A percentile compares a stretch with the other conserved stretches of the same genome.
Evolutionary conservation across 2,113 vertebrate genomes (phyloP).

Genomic region (Percopsis transmontana): DNA sequence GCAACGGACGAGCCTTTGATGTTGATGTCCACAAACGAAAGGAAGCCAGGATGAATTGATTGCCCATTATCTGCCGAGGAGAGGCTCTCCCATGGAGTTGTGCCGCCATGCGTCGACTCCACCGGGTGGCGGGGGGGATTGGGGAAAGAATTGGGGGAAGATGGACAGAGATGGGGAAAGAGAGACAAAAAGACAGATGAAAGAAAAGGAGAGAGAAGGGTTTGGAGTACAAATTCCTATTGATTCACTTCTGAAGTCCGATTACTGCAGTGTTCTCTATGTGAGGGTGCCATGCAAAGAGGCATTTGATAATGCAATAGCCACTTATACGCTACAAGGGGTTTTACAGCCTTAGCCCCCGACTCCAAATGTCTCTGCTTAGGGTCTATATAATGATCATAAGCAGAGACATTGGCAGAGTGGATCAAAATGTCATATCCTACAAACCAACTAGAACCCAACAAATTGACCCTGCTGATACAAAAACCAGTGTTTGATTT

Average conservation of each 20-base stretch:
- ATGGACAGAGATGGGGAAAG: constrained; percentile 10
- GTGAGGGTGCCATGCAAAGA: constrained; percentile 31
- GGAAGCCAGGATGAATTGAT: constrained; percentile 58
- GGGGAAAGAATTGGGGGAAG: constrained; percentile 41
- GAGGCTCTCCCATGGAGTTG: constrained; percentile 57
- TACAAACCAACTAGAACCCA: too few relatives aligned
- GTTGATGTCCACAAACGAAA: constrained; percentile 77
- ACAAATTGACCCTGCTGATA: too few relatives aligned
- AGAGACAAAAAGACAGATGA: constrained; percentile 30
- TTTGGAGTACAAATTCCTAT: constrained; percentile 50
- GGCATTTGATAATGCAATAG: constrained; percentile 37
- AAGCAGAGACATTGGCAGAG: too few relatives aligned
- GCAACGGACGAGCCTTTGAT: constrained; percentile 70
- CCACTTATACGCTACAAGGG: constrained; percentile 19
- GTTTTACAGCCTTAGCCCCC: too few relatives aligned
- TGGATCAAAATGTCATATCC: too few relatives aligned
- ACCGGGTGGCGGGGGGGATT: constrained; percentile 18
- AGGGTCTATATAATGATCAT: too few relatives aligned
- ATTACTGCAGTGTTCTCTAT: constrained; percentile 60
- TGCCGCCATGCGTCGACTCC: constrained; percentile 53
- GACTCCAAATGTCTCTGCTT: too few relatives aligned
- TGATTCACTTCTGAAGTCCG: constrained; percentile 58
- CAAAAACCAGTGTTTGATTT: too few relatives aligned
- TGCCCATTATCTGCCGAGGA: constrained; percentile 67
- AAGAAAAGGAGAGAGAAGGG: constrained; percentile 19